A percentile compares a stretch with the other conserved stretches of the same genome.
phyloP scores from a whole-genome alignment of 1,140 invertebrate species.

The Bombus difficillimus region DNA sequence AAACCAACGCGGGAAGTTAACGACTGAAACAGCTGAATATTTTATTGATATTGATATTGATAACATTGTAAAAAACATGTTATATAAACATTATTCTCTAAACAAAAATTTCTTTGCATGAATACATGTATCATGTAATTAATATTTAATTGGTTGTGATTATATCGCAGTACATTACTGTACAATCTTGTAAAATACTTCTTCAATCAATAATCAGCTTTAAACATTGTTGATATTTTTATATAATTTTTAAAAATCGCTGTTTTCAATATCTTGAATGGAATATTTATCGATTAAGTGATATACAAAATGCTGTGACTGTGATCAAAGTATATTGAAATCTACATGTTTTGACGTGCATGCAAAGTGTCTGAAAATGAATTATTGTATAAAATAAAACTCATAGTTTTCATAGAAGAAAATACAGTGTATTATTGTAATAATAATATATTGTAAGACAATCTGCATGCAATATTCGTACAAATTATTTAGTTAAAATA shows the following conservation, averaged over 20 bases:
- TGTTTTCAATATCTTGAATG: constrained; percentile 32
- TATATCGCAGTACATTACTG: constrained; percentile 36
- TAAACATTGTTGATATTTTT: constrained; percentile 35
- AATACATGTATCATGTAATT: constrained; percentile 29
- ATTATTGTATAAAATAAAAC: constrained; percentile 38
- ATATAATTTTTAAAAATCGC: background rate
- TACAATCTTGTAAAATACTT: constrained; percentile 1
- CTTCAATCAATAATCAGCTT: background rate
- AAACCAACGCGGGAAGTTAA: constrained; percentile 66
- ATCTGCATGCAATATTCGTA: constrained; percentile 41
- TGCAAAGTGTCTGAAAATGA: constrained; percentile 38
- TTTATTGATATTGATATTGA: constrained; percentile 21
- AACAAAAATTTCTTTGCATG: constrained; percentile 17
- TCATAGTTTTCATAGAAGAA: constrained; percentile 6
- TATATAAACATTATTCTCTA: constrained; percentile 24
- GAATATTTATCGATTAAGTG: constrained; percentile 43
- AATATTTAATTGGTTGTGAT: constrained; percentile 55
- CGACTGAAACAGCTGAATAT: constrained; percentile 40
- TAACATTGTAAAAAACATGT: constrained; percentile 23
- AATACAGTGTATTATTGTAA: constrained; percentile 28
- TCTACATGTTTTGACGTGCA: constrained; percentile 21
- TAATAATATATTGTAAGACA: constrained; percentile 15
- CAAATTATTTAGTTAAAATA: constrained; percentile 40
- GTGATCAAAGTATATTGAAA: constrained; percentile 58
- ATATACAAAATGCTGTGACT: constrained; percentile 53